phyloP scores from a whole-genome alignment of 2,888 invertebrate genomes.

The Caenorhabditis sp. region DNA sequence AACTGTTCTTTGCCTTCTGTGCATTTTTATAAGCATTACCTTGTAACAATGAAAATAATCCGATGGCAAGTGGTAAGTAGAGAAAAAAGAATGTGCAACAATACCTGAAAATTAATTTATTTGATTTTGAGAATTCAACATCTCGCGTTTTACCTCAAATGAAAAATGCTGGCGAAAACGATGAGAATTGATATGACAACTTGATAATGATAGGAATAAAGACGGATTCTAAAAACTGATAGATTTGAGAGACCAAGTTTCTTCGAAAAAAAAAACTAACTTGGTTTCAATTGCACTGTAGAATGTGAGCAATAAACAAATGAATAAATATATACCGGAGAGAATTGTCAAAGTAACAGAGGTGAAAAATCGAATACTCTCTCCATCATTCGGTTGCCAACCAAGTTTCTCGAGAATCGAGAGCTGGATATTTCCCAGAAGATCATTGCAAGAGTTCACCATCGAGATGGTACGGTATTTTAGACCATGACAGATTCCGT shows the following conservation, averaged over 20 bases:
- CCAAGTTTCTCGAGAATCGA: conserved; percentile 47
- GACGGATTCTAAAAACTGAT: conserved; percentile 41
- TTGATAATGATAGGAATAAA: conserved; percentile 55
- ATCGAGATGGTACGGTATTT: conserved; percentile 48
- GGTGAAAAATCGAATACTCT: conserved; percentile 38
- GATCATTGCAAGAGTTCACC: conserved; percentile 44
- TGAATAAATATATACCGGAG: conserved; percentile 45
- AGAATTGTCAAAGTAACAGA: conserved; percentile 46
- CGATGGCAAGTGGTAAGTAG: conserved; percentile 46
- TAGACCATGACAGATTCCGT: conserved; percentile 55
- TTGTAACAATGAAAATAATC: conserved; percentile 45
- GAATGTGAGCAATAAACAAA: conserved; percentile 48
- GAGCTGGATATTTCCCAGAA: conserved; percentile 44
- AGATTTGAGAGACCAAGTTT: too few species aligned
- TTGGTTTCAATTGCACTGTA: conserved; percentile 57
- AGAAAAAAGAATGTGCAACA: conserved; percentile 59
- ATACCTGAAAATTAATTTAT: conserved; percentile 16
- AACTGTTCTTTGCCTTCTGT: neutral
- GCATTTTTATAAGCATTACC: conserved; percentile 5
- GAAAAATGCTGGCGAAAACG: conserved; percentile 39
- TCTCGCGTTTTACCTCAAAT: conserved; percentile 23
- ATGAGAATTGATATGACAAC: conserved; percentile 46
- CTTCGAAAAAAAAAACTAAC: conserved; percentile 33
- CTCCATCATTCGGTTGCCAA: conserved; percentile 42
- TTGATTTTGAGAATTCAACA: neutral